Conservation (phyloP, 2,113 vertebrate species). For the Stigmatopora argus region DNA sequence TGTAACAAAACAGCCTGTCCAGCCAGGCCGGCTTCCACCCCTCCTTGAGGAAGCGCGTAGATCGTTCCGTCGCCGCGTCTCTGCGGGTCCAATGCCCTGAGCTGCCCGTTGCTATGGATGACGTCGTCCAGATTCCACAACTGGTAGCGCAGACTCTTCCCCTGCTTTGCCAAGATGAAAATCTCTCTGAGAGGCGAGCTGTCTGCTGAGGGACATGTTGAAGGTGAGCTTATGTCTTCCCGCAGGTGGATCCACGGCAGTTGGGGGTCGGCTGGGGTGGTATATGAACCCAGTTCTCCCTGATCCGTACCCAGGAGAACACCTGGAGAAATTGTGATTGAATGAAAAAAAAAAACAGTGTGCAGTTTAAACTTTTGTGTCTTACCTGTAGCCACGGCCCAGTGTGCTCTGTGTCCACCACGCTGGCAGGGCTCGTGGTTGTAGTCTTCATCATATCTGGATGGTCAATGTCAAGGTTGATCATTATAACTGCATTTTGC, state of each 20-base stretch:
- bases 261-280: constrained; percentile 32
- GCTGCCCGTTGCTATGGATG: constrained; percentile 78
- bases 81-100: constrained; percentile 74
- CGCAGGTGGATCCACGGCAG: constrained; percentile 65
- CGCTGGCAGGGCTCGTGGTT: constrained; percentile 82
- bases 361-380: neutral
- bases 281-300: constrained; percentile 29
- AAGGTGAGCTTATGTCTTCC: neutral
- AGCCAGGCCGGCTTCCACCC: constrained; percentile 74
- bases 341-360: neutral
- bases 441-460: constrained; percentile 85
- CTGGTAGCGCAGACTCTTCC: constrained; percentile 83
- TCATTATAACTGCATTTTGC: neutral
- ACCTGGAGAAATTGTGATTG: constrained; percentile 39
- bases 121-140: constrained; percentile 75
- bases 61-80: constrained; percentile 65
- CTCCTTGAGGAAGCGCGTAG: constrained; percentile 78
- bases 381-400: constrained; percentile 81
- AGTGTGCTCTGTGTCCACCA: constrained; percentile 80
- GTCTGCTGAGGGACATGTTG: constrained; percentile 21
- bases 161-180: constrained; percentile 79
- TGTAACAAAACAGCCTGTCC: constrained; percentile 77
- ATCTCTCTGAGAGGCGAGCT: constrained; percentile 34
- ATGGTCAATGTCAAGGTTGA: constrained; percentile 49
- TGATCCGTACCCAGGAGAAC: constrained; percentile 60